Evolutionary conservation across 2,113 vertebrate species (phyloP), one percentile per base, ranked within the genome.

Genomic region (Formicarius rufipectus): DNA sequence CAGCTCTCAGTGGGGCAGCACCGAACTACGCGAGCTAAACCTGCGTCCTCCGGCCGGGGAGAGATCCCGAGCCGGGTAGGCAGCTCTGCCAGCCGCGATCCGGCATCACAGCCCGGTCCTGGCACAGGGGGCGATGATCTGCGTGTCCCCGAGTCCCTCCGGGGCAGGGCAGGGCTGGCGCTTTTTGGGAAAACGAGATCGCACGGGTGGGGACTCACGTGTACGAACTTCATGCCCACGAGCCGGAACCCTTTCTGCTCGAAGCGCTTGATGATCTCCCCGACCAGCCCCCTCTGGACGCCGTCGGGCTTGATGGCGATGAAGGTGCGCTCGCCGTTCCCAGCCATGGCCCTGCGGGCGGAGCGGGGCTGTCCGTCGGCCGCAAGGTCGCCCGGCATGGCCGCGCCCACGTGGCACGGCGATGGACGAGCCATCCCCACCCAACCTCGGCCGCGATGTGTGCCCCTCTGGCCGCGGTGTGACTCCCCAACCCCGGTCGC

Each of bases 251-350:
- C 98, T 55, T 99, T 99, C 53, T 52, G 89, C 66, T 99, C 98
- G 1, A 99, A 99, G n/a, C 98, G 95, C 84, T 98, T 98, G 97
- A 99, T 98, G 97, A 99, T 98, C 18, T 98, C 98, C 37, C 98
- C 99, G 15, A 99, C 95, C 21, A 99, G 97, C 24, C 98, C 97
- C 28, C 99, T 97, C 98, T 99, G 99, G 69, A 99, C 99, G 1
- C 99, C 99, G 4, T 99, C 99, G 0, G 99, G 99, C 84, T 99
- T 99, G 98, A 99, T 98, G 77, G 99, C 99, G 4, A 99, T 98
- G 95, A 99, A 99, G 2, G 99, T 99, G 28, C 98, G 98, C 59
- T 99, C 99, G 44, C 7, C 44, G 44, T 21, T 45, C 0, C 95
- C 7, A 5, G 98, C 96, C 98, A 98, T 98, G 4, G 68, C 97